Evolutionary conservation across 2,797 vertebrate species (phyloP).

Genomic region (Diglossa cyanea): DNA sequence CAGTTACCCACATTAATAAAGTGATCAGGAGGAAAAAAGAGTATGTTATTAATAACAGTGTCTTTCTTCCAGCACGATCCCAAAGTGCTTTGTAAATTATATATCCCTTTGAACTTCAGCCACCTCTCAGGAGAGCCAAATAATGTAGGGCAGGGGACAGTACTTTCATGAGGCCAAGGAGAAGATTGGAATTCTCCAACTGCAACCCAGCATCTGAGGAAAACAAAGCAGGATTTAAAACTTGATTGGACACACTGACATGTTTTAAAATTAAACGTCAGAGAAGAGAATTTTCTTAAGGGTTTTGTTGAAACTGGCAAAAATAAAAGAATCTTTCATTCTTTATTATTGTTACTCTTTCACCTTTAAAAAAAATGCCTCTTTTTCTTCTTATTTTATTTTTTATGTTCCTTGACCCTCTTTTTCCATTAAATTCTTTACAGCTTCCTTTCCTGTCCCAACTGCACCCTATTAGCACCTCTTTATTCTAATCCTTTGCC

Average conservation of each 20-base stretch:
- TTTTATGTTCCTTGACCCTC: slow-evolving; percentile 67
- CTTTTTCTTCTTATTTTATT: slow-evolving; percentile 59
- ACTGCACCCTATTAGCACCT: slow-evolving; percentile 70
- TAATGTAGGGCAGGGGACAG: slow-evolving; percentile 31
- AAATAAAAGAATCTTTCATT: slow-evolving; percentile 60
- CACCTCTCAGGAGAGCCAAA: slow-evolving; percentile 55
- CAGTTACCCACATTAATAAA: neutral
- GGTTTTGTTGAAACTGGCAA: slow-evolving; percentile 64
- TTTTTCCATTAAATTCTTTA: slow-evolving; percentile 67
- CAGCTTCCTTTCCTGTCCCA: slow-evolving; percentile 72
- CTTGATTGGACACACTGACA: neutral
- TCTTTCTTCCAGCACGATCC: slow-evolving; percentile 11
- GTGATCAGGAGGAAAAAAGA: neutral
- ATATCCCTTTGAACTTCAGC: slow-evolving; percentile 49
- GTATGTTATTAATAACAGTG: slow-evolving; percentile 13
- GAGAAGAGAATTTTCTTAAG: slow-evolving; percentile 42
- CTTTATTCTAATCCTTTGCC: slow-evolving; percentile 73
- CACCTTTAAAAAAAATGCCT: slow-evolving; percentile 53
- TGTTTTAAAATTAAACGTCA: slow-evolving; percentile 54
- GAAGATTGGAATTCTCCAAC: slow-evolving; percentile 26
- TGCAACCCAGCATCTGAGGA: slow-evolving; percentile 24
- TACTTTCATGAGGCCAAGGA: slow-evolving; percentile 12
- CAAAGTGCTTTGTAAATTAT: slow-evolving; percentile 56
- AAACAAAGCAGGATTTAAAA: slow-evolving; percentile 10
- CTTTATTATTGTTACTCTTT: slow-evolving; percentile 68